phyloP scores from a whole-genome alignment of 2,888 invertebrate species.

The Seira sanloemensis region DNA sequence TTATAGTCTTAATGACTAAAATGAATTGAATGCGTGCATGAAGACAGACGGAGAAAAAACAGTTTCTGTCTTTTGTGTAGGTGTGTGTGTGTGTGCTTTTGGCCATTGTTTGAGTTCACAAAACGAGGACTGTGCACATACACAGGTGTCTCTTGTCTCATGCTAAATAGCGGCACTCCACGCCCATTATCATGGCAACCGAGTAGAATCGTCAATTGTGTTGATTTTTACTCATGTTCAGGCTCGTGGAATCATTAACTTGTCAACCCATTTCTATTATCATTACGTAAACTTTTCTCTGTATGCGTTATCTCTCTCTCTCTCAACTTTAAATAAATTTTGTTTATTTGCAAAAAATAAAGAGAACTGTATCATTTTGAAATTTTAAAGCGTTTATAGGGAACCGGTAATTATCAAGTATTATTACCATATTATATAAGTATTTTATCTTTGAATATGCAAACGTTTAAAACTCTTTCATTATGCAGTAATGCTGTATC shows the following conservation, averaged over 20 bases:
- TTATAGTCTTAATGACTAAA: constrained; percentile 27
- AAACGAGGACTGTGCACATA: not conserved
- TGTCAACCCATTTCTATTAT: too few species aligned
- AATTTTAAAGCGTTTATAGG: too few species aligned
- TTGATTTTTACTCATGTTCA: too few species aligned
- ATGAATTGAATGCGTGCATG: too few species aligned
- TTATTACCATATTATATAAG: too few species aligned
- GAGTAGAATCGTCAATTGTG: constrained; percentile 10
- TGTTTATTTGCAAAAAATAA: too few species aligned
- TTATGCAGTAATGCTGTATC: not conserved
- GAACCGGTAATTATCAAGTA: too few species aligned
- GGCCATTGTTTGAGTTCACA: not conserved
- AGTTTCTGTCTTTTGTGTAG: not conserved
- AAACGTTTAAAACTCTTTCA: not conserved
- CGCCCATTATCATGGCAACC: not conserved
- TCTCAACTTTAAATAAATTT: too few species aligned
- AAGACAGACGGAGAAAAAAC: too few species aligned
- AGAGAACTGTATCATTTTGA: too few species aligned
- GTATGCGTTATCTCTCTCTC: too few species aligned
- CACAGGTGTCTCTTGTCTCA: constrained; percentile 17
- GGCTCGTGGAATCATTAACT: not conserved
- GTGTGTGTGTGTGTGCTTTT: not conserved
- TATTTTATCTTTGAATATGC: not conserved
- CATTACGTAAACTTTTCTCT: too few species aligned
- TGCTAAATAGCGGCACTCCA: not conserved